These are phyloP conservation scores for Zingel zingel DNA, from an alignment of 2,113 vertebrate species.

Conservation along the genomic window DNA sequence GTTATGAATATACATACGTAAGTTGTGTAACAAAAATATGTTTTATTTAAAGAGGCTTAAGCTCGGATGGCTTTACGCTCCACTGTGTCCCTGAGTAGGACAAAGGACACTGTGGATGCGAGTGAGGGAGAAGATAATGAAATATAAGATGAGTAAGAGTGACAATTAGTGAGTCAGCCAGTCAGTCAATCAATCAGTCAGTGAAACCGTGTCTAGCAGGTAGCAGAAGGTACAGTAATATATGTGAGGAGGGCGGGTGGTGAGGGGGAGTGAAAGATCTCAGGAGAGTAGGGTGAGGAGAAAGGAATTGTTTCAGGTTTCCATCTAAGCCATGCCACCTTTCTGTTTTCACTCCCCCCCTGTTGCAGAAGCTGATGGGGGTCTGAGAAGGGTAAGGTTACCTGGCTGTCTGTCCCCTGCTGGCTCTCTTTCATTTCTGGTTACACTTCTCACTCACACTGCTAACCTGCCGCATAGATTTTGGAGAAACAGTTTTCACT, in stretches of 20 bases:
- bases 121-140: slow-evolving; percentile 50
- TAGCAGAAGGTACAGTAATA: slow-evolving; percentile 65
- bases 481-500: slow-evolving; percentile 1
- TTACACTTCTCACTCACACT: slow-evolving; percentile 44
- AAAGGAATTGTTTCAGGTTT: slow-evolving; percentile 72
- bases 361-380: slow-evolving; percentile 62
- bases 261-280: slow-evolving; percentile 59
- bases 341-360: slow-evolving; percentile 55
- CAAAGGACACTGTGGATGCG: slow-evolving; percentile 22
- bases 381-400: slow-evolving; percentile 78
- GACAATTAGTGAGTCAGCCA: slow-evolving; percentile 56
- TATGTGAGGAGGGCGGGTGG: slow-evolving; percentile 34
- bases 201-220: slow-evolving; percentile 47
- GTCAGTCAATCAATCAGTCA: slow-evolving; percentile 65
- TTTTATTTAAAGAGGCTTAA: neutral
- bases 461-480: slow-evolving; percentile 16
- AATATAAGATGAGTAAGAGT: slow-evolving; percentile 64
- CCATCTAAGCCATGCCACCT: slow-evolving; percentile 61
- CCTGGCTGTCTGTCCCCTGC: slow-evolving; percentile 64
- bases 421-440: slow-evolving; percentile 61
- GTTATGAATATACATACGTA: neutral
- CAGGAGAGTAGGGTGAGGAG: slow-evolving; percentile 71
- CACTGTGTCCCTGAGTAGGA: neutral
- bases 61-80: neutral
- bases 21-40: neutral